Conservation (phyloP, 2,888 invertebrate genomes). For the Vanessa cardui region DNA sequence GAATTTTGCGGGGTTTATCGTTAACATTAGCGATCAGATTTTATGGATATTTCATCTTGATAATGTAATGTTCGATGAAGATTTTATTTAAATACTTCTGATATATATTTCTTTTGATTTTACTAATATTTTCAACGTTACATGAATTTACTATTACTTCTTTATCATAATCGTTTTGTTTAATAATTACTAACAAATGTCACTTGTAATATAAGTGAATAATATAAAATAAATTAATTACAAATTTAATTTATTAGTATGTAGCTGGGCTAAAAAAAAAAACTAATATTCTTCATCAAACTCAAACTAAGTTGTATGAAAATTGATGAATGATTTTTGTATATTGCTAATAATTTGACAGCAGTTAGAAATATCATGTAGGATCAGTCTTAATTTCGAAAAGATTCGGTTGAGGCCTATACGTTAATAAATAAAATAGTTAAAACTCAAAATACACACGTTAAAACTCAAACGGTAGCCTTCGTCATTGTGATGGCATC, state of each 20-base stretch:
- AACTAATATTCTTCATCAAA: too few species aligned
- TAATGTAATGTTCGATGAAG: constrained; percentile 19
- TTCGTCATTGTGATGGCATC: constrained; percentile 70
- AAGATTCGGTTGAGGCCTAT: not conserved
- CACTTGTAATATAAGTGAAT: too few species aligned
- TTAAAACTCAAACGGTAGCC: constrained; percentile 49
- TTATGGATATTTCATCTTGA: constrained; percentile 31
- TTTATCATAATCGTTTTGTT: too few species aligned
- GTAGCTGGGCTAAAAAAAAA: too few species aligned
- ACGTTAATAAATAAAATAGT: not conserved
- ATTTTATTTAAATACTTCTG: not conserved
- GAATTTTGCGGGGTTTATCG: constrained; percentile 36
- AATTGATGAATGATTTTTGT: too few species aligned
- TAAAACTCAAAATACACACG: constrained; percentile 37
- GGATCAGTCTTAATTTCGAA: not conserved
- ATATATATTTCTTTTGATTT: not conserved
- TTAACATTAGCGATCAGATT: constrained; percentile 36
- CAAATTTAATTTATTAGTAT: too few species aligned
- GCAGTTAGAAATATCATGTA: not conserved
- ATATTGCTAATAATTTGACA: too few species aligned
- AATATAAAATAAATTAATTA: too few species aligned
- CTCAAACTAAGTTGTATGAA: too few species aligned
- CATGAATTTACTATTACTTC: too few species aligned
- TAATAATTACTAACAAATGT: too few species aligned
- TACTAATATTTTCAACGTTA: too few species aligned